These are phyloP conservation scores for Heliconius erato DNA, from an alignment of 2,888 invertebrate genomes.

Conservation along the genomic window DNA sequence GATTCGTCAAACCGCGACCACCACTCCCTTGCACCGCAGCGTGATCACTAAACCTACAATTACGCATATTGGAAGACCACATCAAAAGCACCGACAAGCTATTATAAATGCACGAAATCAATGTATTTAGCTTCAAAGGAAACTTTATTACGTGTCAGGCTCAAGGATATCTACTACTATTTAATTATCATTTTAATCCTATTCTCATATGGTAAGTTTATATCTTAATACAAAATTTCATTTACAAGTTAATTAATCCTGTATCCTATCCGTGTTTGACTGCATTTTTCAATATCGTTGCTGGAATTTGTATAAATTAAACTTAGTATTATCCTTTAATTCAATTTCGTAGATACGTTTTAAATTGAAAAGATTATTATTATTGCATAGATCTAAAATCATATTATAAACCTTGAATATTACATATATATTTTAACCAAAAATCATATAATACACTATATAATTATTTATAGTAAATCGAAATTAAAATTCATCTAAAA, in stretches of 20 bases:
- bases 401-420: not conserved
- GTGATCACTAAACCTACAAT: constrained; percentile 81
- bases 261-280: constrained; percentile 2
- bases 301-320: constrained; percentile 25
- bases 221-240: constrained; percentile 38
- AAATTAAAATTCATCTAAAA: not conserved
- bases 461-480: not conserved
- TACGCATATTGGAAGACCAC: constrained; percentile 82
- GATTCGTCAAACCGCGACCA: constrained; percentile 52
- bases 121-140: constrained; percentile 67
- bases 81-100: constrained; percentile 77
- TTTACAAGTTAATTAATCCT: constrained; percentile 36
- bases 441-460: not conserved
- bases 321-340: not conserved
- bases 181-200: constrained; percentile 47
- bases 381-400: not conserved
- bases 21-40: constrained; percentile 60
- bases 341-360: not conserved
- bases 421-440: not conserved
- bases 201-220: constrained; percentile 40
- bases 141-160: constrained; percentile 53
- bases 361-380: not conserved
- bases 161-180: constrained; percentile 47
- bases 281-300: constrained; percentile 1
- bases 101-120: constrained; percentile 78